These are phyloP conservation scores for Maconellicoccus hirsutus DNA, from an alignment of 1,140 invertebrate genomes.

Conservation along the genomic window DNA sequence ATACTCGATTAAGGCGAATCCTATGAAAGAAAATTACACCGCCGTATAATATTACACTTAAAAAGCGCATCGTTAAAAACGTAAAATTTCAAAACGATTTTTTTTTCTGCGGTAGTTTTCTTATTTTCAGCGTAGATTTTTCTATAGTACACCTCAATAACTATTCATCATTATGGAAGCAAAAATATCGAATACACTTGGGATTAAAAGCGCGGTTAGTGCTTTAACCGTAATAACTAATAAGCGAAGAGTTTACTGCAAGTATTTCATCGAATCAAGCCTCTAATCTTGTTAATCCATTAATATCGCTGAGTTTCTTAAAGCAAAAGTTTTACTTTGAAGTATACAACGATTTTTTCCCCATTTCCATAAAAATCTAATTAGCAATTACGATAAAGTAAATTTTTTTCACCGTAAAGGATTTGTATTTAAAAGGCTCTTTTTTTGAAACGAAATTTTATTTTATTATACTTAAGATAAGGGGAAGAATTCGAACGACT, in stretches of 20 bases:
- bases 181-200: background rate
- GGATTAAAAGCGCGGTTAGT: background rate
- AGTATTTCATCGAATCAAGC: background rate
- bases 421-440: too few species aligned
- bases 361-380: too few species aligned
- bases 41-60: background rate
- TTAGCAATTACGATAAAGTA: too few species aligned
- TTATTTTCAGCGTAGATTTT: background rate
- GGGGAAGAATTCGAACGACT: too few species aligned
- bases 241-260: background rate
- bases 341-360: background rate
- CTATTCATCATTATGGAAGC: conserved; percentile 3
- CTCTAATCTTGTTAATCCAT: background rate
- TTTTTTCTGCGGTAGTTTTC: background rate
- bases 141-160: background rate
- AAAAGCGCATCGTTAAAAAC: background rate
- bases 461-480: too few species aligned
- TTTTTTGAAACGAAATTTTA: too few species aligned
- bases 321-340: background rate
- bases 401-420: too few species aligned
- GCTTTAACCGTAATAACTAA: background rate
- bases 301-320: background rate
- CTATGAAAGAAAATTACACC: background rate
- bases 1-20: background rate
- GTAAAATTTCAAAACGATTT: background rate